A percentile compares a stretch with the other conserved stretches of the same genome.
phyloP scores from a whole-genome alignment of 1,140 invertebrate genomes.

The Drosophila nannoptera region DNA sequence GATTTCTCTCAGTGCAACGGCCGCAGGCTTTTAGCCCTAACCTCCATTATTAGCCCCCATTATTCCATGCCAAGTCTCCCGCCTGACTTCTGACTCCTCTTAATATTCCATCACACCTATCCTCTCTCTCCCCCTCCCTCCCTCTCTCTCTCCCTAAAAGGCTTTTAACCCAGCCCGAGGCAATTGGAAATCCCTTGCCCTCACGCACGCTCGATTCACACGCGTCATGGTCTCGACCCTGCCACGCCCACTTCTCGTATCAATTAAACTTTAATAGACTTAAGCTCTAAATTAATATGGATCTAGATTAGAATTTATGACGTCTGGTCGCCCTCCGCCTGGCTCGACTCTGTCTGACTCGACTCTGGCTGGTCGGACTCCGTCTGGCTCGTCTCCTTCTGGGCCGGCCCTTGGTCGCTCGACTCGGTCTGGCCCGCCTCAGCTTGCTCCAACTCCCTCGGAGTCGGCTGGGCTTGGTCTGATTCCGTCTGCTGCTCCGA shows the following conservation, averaged over 20 bases:
- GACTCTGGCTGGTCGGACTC: not conserved
- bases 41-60: too few species aligned
- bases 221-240: not conserved
- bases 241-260: slow-evolving; percentile 6
- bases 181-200: not conserved
- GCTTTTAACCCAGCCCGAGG: not conserved
- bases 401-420: too few species aligned
- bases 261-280: slow-evolving; percentile 12
- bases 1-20: too few species aligned
- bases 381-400: too few species aligned
- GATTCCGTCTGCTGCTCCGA: not conserved
- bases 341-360: not conserved
- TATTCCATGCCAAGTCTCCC: too few species aligned
- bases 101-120: too few species aligned
- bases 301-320: slow-evolving; percentile 4
- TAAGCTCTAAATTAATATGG: slow-evolving; percentile 5
- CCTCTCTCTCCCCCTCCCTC: not conserved
- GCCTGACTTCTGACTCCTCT: too few species aligned
- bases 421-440: not conserved
- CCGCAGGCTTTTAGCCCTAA: too few species aligned
- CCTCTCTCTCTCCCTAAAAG: not conserved
- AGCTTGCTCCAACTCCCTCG: not conserved
- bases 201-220: not conserved
- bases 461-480: not conserved
- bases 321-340: too few species aligned